Base-by-base conservation (phyloP, 2,797 vertebrate species). In the Cuculus canorus region DNA sequence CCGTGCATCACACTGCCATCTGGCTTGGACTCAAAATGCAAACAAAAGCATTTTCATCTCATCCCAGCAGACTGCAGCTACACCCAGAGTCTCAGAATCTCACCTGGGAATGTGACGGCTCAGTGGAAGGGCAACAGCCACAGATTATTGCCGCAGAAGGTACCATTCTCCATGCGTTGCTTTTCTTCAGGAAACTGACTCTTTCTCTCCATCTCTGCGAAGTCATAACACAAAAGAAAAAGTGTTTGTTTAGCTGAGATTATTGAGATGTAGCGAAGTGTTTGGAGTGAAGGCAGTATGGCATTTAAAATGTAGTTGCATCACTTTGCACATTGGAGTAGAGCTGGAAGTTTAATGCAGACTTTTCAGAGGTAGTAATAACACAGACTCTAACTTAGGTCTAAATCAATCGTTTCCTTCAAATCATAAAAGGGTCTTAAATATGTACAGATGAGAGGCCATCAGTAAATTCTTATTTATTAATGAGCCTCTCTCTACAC, bases 401-500 rank as follows among this genome's bases (percentile, higher is more conserved):
- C 57, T 72, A 92, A 79, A 89, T 89, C 76, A 95, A 59, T 64
- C 70, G 8, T 25, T 83, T 92, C 17, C 54, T 84, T 57, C 35
- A 76, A 76, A 35, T 41, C 22, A 53, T 57, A 66, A 77, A 82
- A 91, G 13, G 14, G 2, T 70, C 61, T 96, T 80, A 88, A 84
- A 92, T 47, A 80, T n/a, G 12, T 41, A 32, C 39, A 73, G 30
- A 59, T n/a, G 32, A 87, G 43, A 94, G 47, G 14, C 33, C 64
- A 89, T 47, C 78, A 85, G 43, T 52, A 79, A 32, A 4, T 76
- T 84, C 86, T 88, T 93, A 37, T 79, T 87, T 93, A 83, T 90
- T 96, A 57, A 84, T 45, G 16, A 93, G 9, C 10, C 24, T 92
- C 75, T 72, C 5, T 72, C 43, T 80, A n/a, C 77, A 66, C 39